Percentiles rank a stretch among this genome's conserved stretches.
phyloP scores from a whole-genome alignment of 2,888 invertebrate genomes.

The Xestia c-nigrum region DNA sequence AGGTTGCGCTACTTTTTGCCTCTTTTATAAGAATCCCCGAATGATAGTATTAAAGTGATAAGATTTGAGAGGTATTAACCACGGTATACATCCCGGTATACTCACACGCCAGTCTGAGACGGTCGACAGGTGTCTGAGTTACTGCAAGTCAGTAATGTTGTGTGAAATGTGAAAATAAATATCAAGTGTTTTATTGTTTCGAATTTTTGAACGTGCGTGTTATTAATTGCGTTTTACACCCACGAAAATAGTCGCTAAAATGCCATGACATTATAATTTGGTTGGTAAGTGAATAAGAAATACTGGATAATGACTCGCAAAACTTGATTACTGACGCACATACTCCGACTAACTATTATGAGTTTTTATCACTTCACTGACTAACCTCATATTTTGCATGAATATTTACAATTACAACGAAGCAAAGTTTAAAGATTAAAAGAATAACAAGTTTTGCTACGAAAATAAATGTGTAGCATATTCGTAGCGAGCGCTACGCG shows the following conservation, averaged over 20 bases:
- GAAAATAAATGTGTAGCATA: constrained; percentile 28
- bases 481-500: constrained; percentile 45
- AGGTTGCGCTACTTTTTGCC: not conserved
- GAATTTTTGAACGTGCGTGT: not conserved
- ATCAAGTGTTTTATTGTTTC: not conserved
- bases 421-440: not conserved
- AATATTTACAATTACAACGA: not conserved
- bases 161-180: constrained; percentile 10
- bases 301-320: not conserved
- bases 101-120: not conserved
- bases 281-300: not conserved
- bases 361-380: not conserved
- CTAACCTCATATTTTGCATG: not conserved
- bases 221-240: constrained; percentile 1
- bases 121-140: not conserved
- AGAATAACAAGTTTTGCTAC: constrained; percentile 12
- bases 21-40: constrained; percentile 23
- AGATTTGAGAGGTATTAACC: constrained; percentile 4
- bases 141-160: constrained; percentile 1
- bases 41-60: constrained; percentile 20
- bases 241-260: not conserved
- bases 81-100: not conserved
- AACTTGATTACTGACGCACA: not conserved
- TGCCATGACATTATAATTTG: not conserved
- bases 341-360: not conserved